phyloP scores from a whole-genome alignment of 2,113 vertebrate genomes.

The Megaleporinus macrocephalus region DNA sequence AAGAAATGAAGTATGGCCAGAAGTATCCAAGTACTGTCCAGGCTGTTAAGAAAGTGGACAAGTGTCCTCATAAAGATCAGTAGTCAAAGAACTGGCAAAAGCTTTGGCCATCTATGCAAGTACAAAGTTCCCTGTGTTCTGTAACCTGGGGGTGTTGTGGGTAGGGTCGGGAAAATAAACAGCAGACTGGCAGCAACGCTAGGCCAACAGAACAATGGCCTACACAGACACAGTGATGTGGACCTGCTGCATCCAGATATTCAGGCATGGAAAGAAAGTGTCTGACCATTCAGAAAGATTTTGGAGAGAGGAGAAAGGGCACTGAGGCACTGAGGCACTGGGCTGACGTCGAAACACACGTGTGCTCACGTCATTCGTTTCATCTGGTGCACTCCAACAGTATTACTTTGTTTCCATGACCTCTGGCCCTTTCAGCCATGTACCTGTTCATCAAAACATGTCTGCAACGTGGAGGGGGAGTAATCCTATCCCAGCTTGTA shows the following conservation, averaged over 20 bases:
- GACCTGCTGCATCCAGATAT: neutral
- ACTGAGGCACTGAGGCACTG: constrained; percentile 5
- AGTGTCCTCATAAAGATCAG: neutral
- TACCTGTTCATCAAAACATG: constrained; percentile 47
- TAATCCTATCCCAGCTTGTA: neutral
- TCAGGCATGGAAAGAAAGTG: neutral
- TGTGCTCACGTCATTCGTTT: constrained; percentile 1
- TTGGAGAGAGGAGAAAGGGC: neutral
- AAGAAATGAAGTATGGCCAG: neutral
- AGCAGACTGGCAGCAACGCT: neutral
- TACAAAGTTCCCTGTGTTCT: neutral
- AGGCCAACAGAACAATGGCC: constrained; percentile 30
- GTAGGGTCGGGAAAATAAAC: neutral
- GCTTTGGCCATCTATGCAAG: neutral
- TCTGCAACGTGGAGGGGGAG: neutral
- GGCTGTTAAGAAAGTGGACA: constrained; percentile 21
- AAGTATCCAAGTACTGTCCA: neutral
- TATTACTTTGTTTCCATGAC: constrained; percentile 42
- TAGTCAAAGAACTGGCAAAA: neutral
- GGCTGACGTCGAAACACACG: neutral
- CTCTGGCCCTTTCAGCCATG: constrained; percentile 27
- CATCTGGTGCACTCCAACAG: neutral
- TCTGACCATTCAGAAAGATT: constrained; percentile 14
- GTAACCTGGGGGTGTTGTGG: neutral
- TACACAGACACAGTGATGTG: constrained; percentile 17